These are phyloP conservation scores for Macrosiphum euphorbiae DNA, from an alignment of 2,888 invertebrate genomes.

Conservation along the genomic window DNA sequence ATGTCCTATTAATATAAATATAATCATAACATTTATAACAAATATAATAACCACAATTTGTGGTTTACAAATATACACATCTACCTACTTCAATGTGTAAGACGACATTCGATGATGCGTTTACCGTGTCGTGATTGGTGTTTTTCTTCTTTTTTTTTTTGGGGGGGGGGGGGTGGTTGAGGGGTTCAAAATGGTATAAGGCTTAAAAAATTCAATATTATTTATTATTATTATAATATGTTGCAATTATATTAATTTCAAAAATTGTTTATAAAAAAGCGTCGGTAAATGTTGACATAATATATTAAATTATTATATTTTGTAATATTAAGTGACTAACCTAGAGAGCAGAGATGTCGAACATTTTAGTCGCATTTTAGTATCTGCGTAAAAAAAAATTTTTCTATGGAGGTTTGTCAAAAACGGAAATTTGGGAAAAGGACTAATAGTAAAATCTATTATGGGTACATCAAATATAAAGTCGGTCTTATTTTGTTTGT, in stretches of 20 bases:
- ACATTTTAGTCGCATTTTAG: too few relatives aligned
- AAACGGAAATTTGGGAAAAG: neutral
- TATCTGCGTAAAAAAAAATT: too few relatives aligned
- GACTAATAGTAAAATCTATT: neutral
- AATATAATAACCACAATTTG: neutral
- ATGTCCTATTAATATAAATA: neutral
- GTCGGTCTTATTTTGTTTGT: neutral
- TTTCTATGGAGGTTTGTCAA: too few relatives aligned
- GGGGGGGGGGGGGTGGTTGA: rapidly evolving
- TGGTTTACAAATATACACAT: neutral
- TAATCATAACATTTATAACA: neutral
- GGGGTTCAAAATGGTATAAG: neutral
- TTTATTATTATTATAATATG: neutral
- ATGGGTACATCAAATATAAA: neutral
- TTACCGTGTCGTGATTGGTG: neutral
- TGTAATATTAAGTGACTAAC: neutral
- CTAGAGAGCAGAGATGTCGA: too few relatives aligned
- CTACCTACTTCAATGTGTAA: neutral
- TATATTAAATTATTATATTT: neutral
- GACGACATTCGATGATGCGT: neutral
- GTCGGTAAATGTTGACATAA: too few relatives aligned
- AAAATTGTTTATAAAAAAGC: neutral
- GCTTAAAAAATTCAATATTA: neutral
- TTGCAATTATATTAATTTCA: neutral
- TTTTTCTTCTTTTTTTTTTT: neutral